A percentile compares a stretch with the other conserved stretches of the same genome.
phyloP scores from a whole-genome alignment of 2,113 vertebrate genomes.

The Lampris megalopsis region DNA sequence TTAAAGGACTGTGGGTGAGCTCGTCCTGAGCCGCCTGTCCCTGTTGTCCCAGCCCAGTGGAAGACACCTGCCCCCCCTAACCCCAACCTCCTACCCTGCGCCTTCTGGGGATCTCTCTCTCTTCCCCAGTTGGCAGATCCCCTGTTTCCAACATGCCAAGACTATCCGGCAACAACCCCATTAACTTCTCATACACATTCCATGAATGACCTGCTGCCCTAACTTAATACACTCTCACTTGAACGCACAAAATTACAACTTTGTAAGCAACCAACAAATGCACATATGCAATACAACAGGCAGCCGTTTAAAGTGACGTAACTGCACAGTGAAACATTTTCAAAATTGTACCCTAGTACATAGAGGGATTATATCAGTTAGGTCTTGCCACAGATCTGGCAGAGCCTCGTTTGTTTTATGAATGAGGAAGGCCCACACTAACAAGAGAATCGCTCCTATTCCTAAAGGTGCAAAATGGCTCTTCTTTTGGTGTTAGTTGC shows the following conservation, averaged over 20 bases:
- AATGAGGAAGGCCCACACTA: too few relatives aligned
- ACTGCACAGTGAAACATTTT: too few relatives aligned
- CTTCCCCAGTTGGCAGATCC: conserved; percentile 3
- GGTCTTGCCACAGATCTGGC: too few relatives aligned
- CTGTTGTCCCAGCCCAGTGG: neutral
- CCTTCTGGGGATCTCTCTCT: too few relatives aligned
- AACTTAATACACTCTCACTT: neutral
- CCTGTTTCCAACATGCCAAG: neutral
- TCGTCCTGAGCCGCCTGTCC: neutral
- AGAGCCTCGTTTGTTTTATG: too few relatives aligned
- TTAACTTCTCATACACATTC: neutral
- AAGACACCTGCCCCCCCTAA: neutral
- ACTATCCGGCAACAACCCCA: neutral
- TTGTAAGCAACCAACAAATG: neutral
- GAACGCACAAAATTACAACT: neutral
- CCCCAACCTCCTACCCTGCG: too few relatives aligned
- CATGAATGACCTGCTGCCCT: conserved; percentile 4
- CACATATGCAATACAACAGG: neutral
- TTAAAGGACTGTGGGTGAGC: neutral
- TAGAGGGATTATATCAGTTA: too few relatives aligned
- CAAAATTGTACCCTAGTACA: too few relatives aligned
- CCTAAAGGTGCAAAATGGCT: too few relatives aligned
- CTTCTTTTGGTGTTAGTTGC: too few relatives aligned
- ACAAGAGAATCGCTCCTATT: too few relatives aligned
- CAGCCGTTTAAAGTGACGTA: too few relatives aligned